Conservation (phyloP, 2,888 invertebrate genomes). For the Hetaerina titia region DNA sequence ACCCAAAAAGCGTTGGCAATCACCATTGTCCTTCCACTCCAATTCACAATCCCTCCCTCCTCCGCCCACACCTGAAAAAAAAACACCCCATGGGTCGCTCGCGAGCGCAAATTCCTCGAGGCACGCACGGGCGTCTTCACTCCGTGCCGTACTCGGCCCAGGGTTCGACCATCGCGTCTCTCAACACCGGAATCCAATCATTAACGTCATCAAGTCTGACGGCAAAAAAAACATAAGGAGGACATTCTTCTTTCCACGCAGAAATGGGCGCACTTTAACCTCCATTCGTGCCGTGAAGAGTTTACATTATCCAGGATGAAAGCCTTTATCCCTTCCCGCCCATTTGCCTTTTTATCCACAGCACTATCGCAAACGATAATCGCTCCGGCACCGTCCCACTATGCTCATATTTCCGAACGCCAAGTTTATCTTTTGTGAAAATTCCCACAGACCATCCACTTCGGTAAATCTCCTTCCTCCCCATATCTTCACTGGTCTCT, state of each 20-base stretch:
- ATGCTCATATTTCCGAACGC: neutral
- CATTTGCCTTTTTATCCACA: neutral
- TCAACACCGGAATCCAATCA: neutral
- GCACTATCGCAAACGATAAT: slow-evolving; percentile 27
- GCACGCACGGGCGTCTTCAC: neutral
- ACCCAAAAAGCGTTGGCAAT: neutral
- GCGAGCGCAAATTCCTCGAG: neutral
- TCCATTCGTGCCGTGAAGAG: neutral
- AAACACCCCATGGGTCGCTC: neutral
- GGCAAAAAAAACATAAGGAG: neutral
- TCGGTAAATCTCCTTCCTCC: neutral
- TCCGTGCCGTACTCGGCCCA: neutral
- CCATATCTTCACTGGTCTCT: neutral
- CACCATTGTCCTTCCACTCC: slow-evolving; percentile 6
- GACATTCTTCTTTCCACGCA: neutral
- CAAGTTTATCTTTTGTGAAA: neutral
- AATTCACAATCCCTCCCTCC: neutral
- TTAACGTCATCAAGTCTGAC: neutral
- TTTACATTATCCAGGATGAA: neutral
- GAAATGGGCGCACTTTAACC: neutral
- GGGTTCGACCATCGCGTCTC: neutral
- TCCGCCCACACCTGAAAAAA: neutral
- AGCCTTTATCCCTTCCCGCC: neutral
- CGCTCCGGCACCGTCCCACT: neutral
- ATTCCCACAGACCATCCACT: neutral